These are phyloP conservation scores for Eurystomus glaucurus DNA, from an alignment of 2,797 vertebrate species.

Conservation along the genomic window DNA sequence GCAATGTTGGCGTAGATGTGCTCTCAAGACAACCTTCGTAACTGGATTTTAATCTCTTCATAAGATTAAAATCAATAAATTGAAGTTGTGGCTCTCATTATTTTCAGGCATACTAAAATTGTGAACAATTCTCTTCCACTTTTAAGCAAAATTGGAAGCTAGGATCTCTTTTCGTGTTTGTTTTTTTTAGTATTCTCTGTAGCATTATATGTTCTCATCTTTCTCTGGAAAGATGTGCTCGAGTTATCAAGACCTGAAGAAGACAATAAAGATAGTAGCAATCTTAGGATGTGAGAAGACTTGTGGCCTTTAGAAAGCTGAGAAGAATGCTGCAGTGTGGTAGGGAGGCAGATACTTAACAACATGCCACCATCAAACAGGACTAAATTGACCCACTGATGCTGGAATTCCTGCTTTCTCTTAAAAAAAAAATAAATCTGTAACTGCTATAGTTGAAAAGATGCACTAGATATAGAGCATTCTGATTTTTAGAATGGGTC, in stretches of 20 bases:
- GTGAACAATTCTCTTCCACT: not conserved
- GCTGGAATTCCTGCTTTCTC: not conserved
- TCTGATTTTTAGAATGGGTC: not conserved
- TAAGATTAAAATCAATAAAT: not conserved
- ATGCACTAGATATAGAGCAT: not conserved
- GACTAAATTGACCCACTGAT: not conserved
- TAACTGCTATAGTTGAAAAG: not conserved
- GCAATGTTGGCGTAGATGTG: not conserved
- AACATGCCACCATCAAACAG: not conserved
- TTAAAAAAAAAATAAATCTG: not conserved
- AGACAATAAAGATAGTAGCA: not conserved
- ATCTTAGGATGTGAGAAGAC: not conserved
- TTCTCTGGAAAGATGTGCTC: not conserved
- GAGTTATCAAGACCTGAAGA: not conserved
- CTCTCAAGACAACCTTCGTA: not conserved
- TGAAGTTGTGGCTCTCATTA: not conserved
- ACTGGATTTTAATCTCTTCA: not conserved
- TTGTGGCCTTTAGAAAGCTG: not conserved
- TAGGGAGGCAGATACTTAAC: not conserved
- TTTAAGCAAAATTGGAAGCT: not conserved
- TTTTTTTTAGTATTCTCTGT: not conserved
- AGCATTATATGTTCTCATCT: not conserved
- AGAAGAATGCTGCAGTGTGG: not conserved
- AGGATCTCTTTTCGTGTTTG: not conserved
- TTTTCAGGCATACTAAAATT: not conserved